Conservation (phyloP, 2,888 invertebrate genomes). For the Scaptomyza polygonia region DNA sequence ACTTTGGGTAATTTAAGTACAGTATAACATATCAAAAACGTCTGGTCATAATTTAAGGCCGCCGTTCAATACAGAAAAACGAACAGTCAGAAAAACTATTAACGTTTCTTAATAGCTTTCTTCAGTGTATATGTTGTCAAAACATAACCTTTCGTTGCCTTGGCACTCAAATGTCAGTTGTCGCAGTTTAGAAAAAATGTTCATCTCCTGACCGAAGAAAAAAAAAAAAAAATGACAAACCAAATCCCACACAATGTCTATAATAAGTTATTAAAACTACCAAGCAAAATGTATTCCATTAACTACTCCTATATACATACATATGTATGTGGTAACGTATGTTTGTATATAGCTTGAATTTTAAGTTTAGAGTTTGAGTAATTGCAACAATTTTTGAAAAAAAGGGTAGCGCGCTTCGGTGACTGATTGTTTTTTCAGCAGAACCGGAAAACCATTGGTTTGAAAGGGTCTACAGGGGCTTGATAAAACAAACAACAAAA, state of each 20-base stretch:
- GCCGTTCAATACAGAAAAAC: no score
- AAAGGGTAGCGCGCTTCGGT: slow-evolving; percentile 26
- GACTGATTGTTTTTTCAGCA: slow-evolving; percentile 67
- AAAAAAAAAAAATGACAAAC: slow-evolving; percentile 14
- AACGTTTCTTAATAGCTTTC: no score
- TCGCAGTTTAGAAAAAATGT: slow-evolving; percentile 25
- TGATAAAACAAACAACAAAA: not conserved
- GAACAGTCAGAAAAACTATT: no score
- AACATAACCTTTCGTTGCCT: slow-evolving; percentile 15
- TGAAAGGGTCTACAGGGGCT: slow-evolving; percentile 11
- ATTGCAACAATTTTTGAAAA: slow-evolving; percentile 40
- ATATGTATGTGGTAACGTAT: not conserved
- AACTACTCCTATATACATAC: slow-evolving; percentile 6
- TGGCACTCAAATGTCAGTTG: slow-evolving; percentile 29
- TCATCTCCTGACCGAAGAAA: slow-evolving; percentile 12
- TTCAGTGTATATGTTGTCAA: slow-evolving; percentile 22
- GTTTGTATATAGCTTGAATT: slow-evolving; percentile 29
- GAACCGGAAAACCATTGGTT: slow-evolving; percentile 53
- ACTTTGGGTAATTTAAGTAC: no score
- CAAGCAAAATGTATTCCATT: slow-evolving; percentile 24
- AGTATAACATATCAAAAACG: no score
- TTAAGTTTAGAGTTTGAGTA: slow-evolving; percentile 64
- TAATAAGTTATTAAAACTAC: slow-evolving; percentile 65
- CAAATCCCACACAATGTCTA: slow-evolving; percentile 27
- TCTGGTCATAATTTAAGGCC: no score